Evolutionary conservation across 2,888 invertebrate genomes (phyloP).

Genomic region (Lacanobia wlatinum): DNA sequence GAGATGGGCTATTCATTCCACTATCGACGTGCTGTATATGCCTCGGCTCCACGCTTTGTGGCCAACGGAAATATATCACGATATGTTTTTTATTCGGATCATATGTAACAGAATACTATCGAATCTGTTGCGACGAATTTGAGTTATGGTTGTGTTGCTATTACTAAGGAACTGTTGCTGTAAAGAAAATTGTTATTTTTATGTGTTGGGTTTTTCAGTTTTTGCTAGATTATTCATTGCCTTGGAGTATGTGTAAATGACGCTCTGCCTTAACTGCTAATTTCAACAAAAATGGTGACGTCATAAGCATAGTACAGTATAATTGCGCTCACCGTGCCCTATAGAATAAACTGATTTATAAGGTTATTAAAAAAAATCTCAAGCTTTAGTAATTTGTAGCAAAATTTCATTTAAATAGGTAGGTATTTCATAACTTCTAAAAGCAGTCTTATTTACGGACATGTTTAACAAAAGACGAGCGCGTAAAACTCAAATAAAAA

Average conservation of each 20-base stretch:
- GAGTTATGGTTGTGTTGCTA: constrained; percentile 37
- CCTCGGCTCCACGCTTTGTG: constrained; percentile 64
- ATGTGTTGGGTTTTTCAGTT: not conserved
- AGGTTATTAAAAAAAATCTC: no score
- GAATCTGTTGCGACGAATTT: constrained; percentile 47
- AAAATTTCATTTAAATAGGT: not conserved
- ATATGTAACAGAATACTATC: constrained; percentile 53
- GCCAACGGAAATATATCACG: constrained; percentile 64
- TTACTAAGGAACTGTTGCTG: constrained; percentile 29
- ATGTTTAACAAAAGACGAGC: constrained; percentile 36
- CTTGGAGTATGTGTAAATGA: not conserved
- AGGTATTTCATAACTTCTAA: constrained; percentile 10
- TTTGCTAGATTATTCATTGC: not conserved
- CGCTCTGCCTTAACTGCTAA: not conserved
- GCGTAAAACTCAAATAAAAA: constrained; percentile 45
- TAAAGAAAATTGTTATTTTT: not conserved
- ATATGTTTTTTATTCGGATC: constrained; percentile 63
- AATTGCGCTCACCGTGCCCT: no score
- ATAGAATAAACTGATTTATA: no score
- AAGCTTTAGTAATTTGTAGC: no score
- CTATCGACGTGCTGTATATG: constrained; percentile 75
- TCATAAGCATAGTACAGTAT: no score
- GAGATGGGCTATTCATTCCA: constrained; percentile 84
- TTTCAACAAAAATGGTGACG: not conserved
- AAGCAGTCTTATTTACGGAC: constrained; percentile 15